Conservation (phyloP, 2,797 vertebrate genomes). For the Megaceryle alcyon region DNA sequence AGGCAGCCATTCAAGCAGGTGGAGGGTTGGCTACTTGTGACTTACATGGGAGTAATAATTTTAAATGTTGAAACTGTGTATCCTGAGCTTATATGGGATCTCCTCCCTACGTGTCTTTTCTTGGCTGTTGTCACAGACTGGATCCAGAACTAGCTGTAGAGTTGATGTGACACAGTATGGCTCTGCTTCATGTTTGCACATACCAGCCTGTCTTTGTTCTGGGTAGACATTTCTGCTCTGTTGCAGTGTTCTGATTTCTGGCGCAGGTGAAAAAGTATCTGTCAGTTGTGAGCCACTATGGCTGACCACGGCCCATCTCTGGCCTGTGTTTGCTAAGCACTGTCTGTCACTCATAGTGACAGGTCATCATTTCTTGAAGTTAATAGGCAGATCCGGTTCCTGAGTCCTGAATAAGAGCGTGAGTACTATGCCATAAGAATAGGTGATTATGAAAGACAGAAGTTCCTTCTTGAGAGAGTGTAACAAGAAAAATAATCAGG, state of each 20-base stretch:
- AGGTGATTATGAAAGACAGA: neutral
- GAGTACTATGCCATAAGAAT: neutral
- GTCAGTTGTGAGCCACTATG: neutral
- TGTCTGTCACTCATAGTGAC: neutral
- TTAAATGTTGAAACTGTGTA: neutral
- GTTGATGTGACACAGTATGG: neutral
- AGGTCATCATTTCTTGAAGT: neutral
- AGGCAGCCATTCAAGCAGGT: neutral
- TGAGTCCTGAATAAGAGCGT: neutral
- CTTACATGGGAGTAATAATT: neutral
- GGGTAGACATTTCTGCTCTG: neutral
- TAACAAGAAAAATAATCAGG: neutral
- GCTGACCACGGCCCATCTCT: neutral
- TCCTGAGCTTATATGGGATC: neutral
- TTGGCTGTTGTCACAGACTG: neutral
- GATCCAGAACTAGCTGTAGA: accelerated
- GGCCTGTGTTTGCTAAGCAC: neutral
- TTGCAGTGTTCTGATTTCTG: neutral
- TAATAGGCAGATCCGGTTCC: accelerated
- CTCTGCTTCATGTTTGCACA: neutral
- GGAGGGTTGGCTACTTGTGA: neutral
- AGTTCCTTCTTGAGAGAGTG: neutral
- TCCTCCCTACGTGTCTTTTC: neutral
- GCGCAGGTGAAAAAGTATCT: neutral
- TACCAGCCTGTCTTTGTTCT: neutral